A percentile compares a stretch with the other conserved stretches of the same genome.
phyloP scores from a whole-genome alignment of 2,113 vertebrate genomes.

The Chaetops frenatus region DNA sequence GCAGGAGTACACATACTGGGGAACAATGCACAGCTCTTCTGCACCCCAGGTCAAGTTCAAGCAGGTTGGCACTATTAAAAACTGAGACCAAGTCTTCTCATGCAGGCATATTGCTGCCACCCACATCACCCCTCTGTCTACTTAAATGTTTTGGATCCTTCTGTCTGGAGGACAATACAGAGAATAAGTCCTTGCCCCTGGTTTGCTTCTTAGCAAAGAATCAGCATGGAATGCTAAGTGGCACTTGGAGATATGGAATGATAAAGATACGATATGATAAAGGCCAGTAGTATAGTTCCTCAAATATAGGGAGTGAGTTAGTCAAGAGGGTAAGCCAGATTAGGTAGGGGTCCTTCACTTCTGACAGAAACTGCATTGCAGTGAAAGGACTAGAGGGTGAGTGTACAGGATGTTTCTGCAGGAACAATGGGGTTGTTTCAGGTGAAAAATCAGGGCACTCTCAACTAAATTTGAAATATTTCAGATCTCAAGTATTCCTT shows the following conservation, averaged over 20 bases:
- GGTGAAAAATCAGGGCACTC: not conserved
- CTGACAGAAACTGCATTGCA: not conserved
- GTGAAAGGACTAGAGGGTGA: not conserved
- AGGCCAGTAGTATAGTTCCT: not conserved
- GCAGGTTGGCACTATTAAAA: not conserved
- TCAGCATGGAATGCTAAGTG: conserved; percentile 23
- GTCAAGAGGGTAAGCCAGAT: not conserved
- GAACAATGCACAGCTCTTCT: not conserved
- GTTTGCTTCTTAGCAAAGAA: not conserved
- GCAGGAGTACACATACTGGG: not conserved
- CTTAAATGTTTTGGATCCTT: not conserved
- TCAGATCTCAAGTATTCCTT: not conserved
- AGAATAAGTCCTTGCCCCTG: not conserved
- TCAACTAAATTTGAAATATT: not conserved
- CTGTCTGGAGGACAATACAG: not conserved
- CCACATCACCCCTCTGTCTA: not conserved
- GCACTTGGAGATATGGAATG: conserved; percentile 39
- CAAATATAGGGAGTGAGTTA: not conserved
- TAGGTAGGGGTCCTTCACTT: not conserved
- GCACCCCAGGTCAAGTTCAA: not conserved
- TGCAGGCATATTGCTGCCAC: not conserved
- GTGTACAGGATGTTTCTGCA: not conserved
- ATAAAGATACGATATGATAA: too few relatives aligned
- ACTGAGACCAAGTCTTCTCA: not conserved
- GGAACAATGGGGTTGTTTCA: not conserved